These are phyloP conservation scores for Nineta flava DNA, from an alignment of 2,888 invertebrate species.

Conservation along the genomic window DNA sequence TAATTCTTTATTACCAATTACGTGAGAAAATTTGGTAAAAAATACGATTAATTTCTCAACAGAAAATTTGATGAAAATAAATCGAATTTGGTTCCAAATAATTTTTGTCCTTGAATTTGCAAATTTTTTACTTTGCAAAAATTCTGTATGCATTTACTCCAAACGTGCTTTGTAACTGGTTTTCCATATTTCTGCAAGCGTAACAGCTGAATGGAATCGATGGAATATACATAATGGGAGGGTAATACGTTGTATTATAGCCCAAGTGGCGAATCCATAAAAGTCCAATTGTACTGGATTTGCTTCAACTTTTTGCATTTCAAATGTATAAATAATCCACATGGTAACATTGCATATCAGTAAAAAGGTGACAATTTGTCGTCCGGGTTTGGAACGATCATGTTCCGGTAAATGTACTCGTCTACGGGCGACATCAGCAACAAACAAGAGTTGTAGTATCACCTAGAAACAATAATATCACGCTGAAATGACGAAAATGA, in stretches of 20 bases:
- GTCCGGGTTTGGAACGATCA: constrained; percentile 85
- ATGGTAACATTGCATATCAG: constrained; percentile 91
- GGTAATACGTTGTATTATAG: constrained; percentile 81
- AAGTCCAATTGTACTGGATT: constrained; percentile 87
- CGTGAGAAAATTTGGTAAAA: too few relatives aligned
- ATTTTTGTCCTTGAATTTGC: too few relatives aligned
- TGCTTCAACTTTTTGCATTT: constrained; percentile 83
- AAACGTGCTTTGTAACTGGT: constrained; percentile 83
- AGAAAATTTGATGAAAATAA: too few relatives aligned
- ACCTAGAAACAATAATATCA: constrained; percentile 37
- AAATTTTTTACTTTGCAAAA: too few relatives aligned
- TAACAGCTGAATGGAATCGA: constrained; percentile 88
- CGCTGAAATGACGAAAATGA: too few relatives aligned
- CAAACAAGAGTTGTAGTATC: constrained; percentile 82
- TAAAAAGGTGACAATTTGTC: constrained; percentile 89
- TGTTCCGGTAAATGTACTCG: constrained; percentile 84
- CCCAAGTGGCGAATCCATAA: constrained; percentile 88
- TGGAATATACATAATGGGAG: constrained; percentile 92
- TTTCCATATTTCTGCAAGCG: constrained; percentile 92
- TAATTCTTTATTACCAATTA: too few relatives aligned
- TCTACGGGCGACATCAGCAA: constrained; percentile 82
- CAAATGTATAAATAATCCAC: constrained; percentile 93
- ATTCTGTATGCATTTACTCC: constrained; percentile 40
- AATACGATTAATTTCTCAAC: too few relatives aligned
- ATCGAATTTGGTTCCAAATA: too few relatives aligned